Base-by-base conservation (phyloP, 2,113 vertebrate species). In the Catharus minimus region DNA sequence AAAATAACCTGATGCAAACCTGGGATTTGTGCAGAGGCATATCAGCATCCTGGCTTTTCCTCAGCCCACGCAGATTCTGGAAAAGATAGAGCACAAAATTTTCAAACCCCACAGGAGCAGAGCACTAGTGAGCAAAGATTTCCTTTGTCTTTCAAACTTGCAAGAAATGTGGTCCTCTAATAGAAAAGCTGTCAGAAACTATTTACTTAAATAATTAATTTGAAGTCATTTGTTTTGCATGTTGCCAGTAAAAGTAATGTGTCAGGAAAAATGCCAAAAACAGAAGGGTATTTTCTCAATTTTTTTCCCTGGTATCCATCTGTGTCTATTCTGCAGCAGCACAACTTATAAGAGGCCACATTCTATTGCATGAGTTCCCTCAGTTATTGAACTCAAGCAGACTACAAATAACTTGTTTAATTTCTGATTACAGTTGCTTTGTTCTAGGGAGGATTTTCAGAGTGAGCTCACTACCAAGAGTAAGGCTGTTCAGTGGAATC, bases 121-220 rank as follows among this genome's bases (percentile, higher is more conserved):
- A 55, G 32, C 10, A 6, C 28, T n/a, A 28, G 20, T n/a, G 58
- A 87, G 19, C 21, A 61, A 43, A 75, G 47, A 61, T 75, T 72
- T 75, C 53, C n/a, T 78, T 72, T 72, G 27, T 7, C 65, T 89
- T 86, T 50, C 43, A 58, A 88, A 58, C 64, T 90, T 22, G 21
- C 13, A 47, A 69, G 46, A 73, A 76, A 73, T 17, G 13, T 27
- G 62, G 28, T 21, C 26, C 73, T 82, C 75, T 88, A 88, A 82
- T 11, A 57, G 58, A 82, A 41, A 28, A 74, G 33, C 13, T 78
- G 64, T 69, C 32, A 33, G 85, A 88, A 88, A 58, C 39, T 74
- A 27, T 88, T 89, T 58, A 58, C 49, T 78, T 75, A 71, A 86
- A 78, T 82, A 79, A 88, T 90, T 65, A 46, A 83, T 90, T 36